A percentile compares a stretch with the other conserved stretches of the same genome.
Conservation (phyloP, 2,888 invertebrate species). For the Prosopocoilus inquinatus region DNA sequence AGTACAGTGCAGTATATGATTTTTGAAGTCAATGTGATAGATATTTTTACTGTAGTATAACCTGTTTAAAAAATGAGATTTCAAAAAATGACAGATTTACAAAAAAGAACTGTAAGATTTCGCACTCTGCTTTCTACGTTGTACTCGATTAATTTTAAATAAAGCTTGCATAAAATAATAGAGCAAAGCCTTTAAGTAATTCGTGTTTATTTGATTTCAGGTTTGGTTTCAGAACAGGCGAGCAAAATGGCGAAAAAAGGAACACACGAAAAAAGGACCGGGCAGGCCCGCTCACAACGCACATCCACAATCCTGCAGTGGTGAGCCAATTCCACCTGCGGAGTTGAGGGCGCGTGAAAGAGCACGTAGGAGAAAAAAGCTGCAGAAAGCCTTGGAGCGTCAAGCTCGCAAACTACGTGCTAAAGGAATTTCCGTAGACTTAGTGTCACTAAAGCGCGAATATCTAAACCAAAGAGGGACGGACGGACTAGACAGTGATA, state of each 20-base stretch:
- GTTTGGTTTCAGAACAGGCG: slow-evolving; percentile 99
- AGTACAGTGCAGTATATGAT: no score
- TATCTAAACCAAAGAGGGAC: slow-evolving; percentile 67
- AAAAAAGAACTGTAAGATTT: no score
- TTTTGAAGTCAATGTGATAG: no score
- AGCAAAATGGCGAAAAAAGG: slow-evolving; percentile 99
- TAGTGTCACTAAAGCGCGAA: slow-evolving; percentile 80
- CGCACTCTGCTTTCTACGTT: no score
- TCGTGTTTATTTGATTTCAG: slow-evolving; percentile 56
- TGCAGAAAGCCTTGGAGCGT: slow-evolving; percentile 86
- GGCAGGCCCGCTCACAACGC: slow-evolving; percentile 98
- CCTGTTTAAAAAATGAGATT: no score
- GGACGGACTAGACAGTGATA: slow-evolving; percentile 46
- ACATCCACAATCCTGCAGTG: slow-evolving; percentile 95
- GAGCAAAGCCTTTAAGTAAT: no score
- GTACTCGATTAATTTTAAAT: no score
- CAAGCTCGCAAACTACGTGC: slow-evolving; percentile 90
- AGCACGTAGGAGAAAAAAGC: slow-evolving; percentile 85
- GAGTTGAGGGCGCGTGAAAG: slow-evolving; percentile 82
- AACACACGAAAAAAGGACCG: slow-evolving; percentile 98
- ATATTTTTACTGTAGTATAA: no score
- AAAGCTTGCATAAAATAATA: no score
- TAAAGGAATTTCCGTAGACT: slow-evolving; percentile 85
- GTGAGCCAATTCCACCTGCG: slow-evolving; percentile 93
- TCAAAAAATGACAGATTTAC: no score